phyloP scores from a whole-genome alignment of 1,140 invertebrate genomes.

The Achatina immaculata region DNA sequence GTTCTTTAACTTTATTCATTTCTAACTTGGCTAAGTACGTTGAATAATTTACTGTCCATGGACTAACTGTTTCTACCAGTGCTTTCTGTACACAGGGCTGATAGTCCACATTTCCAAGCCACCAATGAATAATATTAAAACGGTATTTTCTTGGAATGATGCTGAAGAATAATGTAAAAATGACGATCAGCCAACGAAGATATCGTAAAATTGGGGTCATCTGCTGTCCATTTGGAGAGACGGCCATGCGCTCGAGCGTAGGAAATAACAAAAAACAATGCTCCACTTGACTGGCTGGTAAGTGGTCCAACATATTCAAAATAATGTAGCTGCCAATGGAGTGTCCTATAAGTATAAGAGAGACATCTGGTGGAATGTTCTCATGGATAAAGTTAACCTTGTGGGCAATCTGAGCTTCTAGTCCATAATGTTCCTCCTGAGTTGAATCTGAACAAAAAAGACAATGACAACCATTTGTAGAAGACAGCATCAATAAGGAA shows the following conservation, averaged over 20 bases:
- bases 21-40: slow-evolving; percentile 71
- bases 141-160: slow-evolving; percentile 68
- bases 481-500: background rate
- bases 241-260: slow-evolving; percentile 83
- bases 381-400: slow-evolving; percentile 83
- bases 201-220: slow-evolving; percentile 73
- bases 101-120: slow-evolving; percentile 55
- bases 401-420: slow-evolving; percentile 84
- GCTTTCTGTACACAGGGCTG: slow-evolving; percentile 66
- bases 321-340: slow-evolving; percentile 87
- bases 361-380: slow-evolving; percentile 76
- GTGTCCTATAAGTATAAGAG: slow-evolving; percentile 83
- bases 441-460: slow-evolving; percentile 48
- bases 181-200: slow-evolving; percentile 74
- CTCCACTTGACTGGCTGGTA: slow-evolving; percentile 48
- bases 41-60: slow-evolving; percentile 70
- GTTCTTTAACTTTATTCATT: slow-evolving; percentile 67
- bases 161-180: slow-evolving; percentile 76
- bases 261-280: slow-evolving; percentile 82
- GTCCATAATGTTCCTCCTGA: slow-evolving; percentile 75
- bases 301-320: slow-evolving; percentile 77
- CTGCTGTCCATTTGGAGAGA: slow-evolving; percentile 78
- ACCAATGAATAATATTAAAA: slow-evolving; percentile 60
- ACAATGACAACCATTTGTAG: background rate
- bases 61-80: slow-evolving; percentile 64